A percentile compares a stretch with the other conserved stretches of the same genome.
Conservation (phyloP, 2,797 vertebrate genomes). For the Brotogeris chrysoptera region DNA sequence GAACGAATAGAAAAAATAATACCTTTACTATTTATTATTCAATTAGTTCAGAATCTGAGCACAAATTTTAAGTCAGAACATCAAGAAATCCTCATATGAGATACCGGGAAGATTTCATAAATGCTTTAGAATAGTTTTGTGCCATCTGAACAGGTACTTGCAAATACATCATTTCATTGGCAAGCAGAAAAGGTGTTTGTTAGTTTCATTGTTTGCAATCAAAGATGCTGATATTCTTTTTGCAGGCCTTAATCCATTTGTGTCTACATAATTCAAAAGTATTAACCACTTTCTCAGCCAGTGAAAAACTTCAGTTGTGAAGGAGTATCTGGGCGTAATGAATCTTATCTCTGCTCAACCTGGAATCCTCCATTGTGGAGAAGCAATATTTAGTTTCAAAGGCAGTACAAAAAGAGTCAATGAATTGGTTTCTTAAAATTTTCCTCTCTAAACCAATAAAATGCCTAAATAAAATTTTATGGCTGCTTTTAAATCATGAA, state of each 20-base stretch:
- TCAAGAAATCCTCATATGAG: background rate
- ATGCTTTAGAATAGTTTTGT: background rate
- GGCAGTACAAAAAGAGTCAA: background rate
- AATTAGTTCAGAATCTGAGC: background rate
- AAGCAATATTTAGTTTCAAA: background rate
- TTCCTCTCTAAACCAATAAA: slow-evolving; percentile 27
- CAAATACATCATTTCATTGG: background rate
- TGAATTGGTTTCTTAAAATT: background rate
- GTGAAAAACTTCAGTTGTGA: background rate
- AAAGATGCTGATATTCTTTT: background rate
- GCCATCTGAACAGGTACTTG: background rate
- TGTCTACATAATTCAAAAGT: background rate
- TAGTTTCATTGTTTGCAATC: background rate
- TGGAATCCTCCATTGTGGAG: background rate
- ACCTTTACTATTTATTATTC: background rate
- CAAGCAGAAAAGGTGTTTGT: background rate
- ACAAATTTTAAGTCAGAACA: background rate
- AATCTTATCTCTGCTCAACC: background rate
- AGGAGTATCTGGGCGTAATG: background rate
- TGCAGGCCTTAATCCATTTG: background rate
- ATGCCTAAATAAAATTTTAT: background rate
- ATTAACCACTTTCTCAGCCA: background rate
- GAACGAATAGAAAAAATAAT: background rate
- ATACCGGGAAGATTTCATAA: background rate
- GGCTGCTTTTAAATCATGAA: background rate